Evolutionary conservation across 53 echinoderm and acorn worm species (phyloP).

Genomic region (Crossaster papposus): DNA sequence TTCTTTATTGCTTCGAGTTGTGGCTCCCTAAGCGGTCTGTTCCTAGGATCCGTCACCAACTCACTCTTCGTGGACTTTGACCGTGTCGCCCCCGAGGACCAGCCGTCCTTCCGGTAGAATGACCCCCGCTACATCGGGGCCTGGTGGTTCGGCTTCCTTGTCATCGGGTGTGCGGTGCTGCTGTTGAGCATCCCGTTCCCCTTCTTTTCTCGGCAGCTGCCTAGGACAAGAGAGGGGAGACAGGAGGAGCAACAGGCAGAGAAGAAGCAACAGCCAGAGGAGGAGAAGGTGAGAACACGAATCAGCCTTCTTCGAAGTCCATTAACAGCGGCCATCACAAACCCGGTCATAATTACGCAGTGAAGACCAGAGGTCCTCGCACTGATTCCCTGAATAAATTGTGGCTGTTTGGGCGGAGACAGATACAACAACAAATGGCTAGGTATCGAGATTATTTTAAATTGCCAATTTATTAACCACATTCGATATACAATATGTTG

Average conservation of each 20-base stretch:
- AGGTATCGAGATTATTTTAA: too few relatives aligned
- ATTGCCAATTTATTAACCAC: too few relatives aligned
- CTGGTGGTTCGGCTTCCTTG: constrained; percentile 62
- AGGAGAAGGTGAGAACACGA: neutral
- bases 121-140: constrained; percentile 62
- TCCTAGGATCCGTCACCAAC: constrained; percentile 5
- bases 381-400: too few relatives aligned
- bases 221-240: neutral
- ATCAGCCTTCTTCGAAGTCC: too few relatives aligned
- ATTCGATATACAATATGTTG: too few relatives aligned
- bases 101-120: neutral
- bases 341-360: too few relatives aligned
- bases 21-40: constrained; percentile 24
- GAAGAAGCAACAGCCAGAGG: neutral
- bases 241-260: neutral
- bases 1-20: constrained; percentile 14
- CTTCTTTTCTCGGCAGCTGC: constrained; percentile 72
- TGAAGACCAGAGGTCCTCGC: too few relatives aligned
- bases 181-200: constrained; percentile 64
- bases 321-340: too few relatives aligned
- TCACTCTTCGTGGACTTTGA: constrained; percentile 56
- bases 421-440: too few relatives aligned
- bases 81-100: constrained; percentile 18
- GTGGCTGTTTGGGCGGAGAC: too few relatives aligned
- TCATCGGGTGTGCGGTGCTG: constrained; percentile 49